Conservation (phyloP, 2,888 invertebrate species). For the Callosobruchus maculatus region DNA sequence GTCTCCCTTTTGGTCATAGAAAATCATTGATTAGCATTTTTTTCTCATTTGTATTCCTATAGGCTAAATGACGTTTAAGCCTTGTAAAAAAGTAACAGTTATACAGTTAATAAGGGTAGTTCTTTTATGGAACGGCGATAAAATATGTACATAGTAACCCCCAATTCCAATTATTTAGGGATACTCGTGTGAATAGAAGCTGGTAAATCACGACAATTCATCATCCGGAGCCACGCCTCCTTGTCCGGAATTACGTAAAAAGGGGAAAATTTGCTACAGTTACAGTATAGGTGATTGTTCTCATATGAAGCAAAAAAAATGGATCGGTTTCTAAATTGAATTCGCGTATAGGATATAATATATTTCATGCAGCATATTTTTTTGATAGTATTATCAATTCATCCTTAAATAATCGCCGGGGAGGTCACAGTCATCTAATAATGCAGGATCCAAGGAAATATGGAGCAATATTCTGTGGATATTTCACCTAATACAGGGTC, state of each 20-base stretch:
- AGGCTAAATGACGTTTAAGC: no score
- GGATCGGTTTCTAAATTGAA: not conserved
- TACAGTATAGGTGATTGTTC: not conserved
- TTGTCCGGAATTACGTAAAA: conserved; percentile 20
- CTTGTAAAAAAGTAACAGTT: conserved; percentile 1
- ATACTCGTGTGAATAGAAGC: conserved; percentile 22
- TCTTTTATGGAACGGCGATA: conserved; percentile 21
- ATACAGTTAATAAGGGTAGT: conserved; percentile 14
- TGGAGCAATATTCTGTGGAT: no score
- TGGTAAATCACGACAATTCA: conserved; percentile 23
- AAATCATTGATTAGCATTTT: conserved; percentile 8
- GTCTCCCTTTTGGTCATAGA: no score
- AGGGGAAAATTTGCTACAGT: conserved; percentile 20
- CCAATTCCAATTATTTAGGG: conserved; percentile 24
- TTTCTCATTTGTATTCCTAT: conserved; percentile 3
- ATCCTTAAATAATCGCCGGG: not conserved
- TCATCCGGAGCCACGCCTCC: conserved; percentile 24
- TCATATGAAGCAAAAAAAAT: not conserved
- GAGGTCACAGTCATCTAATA: not conserved
- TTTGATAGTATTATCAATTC: not conserved
- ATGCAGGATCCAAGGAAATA: not conserved
- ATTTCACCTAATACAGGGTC: no score
- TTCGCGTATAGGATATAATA: not conserved
- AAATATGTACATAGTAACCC: conserved; percentile 30
- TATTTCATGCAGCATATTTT: not conserved